Evolutionary conservation across 2,797 vertebrate genomes (phyloP).

Genomic region (Serranus cabrilla): DNA sequence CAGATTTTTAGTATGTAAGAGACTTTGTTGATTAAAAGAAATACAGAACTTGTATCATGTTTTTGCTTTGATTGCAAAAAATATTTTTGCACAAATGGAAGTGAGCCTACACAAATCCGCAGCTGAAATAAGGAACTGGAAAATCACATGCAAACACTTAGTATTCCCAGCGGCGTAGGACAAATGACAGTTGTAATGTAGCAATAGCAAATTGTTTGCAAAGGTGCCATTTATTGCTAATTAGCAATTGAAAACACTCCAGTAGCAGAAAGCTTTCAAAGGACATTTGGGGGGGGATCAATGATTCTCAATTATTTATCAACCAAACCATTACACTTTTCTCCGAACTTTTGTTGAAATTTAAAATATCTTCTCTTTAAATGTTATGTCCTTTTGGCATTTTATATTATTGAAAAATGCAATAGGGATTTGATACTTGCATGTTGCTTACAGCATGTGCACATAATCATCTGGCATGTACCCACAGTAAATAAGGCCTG

Average conservation of each 20-base stretch:
- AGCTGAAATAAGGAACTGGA: slow-evolving; percentile 50
- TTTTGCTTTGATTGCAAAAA: slow-evolving; percentile 54
- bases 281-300: slow-evolving; percentile 64
- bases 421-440: not conserved
- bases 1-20: slow-evolving; percentile 9
- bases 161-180: not conserved
- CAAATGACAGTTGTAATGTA: slow-evolving; percentile 14
- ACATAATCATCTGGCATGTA: not conserved
- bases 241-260: slow-evolving; percentile 35
- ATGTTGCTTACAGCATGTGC: not conserved
- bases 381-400: not conserved
- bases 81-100: slow-evolving; percentile 42
- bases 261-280: slow-evolving; percentile 49
- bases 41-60: slow-evolving; percentile 22
- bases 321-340: slow-evolving; percentile 54
- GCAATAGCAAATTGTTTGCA: slow-evolving; percentile 38
- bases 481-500: not conserved
- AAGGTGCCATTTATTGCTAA: slow-evolving; percentile 41
- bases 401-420: not conserved
- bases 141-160: slow-evolving; percentile 17
- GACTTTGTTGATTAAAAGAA: slow-evolving; percentile 24
- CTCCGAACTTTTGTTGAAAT: slow-evolving; percentile 45
- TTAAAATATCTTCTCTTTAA: not conserved
- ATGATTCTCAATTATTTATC: slow-evolving; percentile 79
- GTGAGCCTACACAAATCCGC: slow-evolving; percentile 22